Percentiles rank a stretch among this genome's conserved stretches.
phyloP scores from a whole-genome alignment of 2,888 invertebrate genomes.

The Crepidodera aurea region DNA sequence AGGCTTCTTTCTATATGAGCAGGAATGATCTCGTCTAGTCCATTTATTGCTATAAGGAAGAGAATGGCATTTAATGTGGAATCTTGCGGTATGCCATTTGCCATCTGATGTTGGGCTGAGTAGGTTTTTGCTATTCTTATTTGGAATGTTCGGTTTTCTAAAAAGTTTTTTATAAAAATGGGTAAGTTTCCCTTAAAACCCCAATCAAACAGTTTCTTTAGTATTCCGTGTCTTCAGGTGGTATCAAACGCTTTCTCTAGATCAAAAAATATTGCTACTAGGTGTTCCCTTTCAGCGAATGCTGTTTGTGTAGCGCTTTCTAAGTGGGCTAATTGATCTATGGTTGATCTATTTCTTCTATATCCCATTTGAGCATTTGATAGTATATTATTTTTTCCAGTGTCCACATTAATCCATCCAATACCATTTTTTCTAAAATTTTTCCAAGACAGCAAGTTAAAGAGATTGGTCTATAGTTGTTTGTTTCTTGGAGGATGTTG shows the following conservation, averaged over 20 bases:
- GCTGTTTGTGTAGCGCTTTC: constrained; percentile 11
- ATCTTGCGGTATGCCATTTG: too few relatives aligned
- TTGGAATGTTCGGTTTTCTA: constrained; percentile 18
- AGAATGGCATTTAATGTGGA: too few relatives aligned
- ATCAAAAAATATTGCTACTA: constrained; percentile 23
- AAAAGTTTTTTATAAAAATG: constrained; percentile 1
- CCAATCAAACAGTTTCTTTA: constrained; percentile 29
- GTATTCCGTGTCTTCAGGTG: constrained; percentile 33
- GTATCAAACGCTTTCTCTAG: constrained; percentile 20
- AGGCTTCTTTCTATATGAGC: too few relatives aligned
- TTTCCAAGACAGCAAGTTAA: constrained; percentile 29
- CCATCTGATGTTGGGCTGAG: too few relatives aligned
- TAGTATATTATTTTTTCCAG: constrained; percentile 11
- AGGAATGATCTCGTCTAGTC: too few relatives aligned
- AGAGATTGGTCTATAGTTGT: constrained; percentile 25
- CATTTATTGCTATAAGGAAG: too few relatives aligned
- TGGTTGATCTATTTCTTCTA: constrained; percentile 4
- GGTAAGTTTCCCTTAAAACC: constrained; percentile 32
- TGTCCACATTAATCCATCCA: constrained; percentile 10
- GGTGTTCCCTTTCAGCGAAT: constrained; percentile 12
- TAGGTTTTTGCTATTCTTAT: too few relatives aligned
- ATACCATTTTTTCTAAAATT: constrained; percentile 29
- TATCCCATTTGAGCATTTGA: constrained; percentile 12
- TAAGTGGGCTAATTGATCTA: constrained; percentile 1
- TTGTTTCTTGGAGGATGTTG: not conserved